phyloP scores from a whole-genome alignment of 2,113 vertebrate genomes.

The Apeltes quadracus region DNA sequence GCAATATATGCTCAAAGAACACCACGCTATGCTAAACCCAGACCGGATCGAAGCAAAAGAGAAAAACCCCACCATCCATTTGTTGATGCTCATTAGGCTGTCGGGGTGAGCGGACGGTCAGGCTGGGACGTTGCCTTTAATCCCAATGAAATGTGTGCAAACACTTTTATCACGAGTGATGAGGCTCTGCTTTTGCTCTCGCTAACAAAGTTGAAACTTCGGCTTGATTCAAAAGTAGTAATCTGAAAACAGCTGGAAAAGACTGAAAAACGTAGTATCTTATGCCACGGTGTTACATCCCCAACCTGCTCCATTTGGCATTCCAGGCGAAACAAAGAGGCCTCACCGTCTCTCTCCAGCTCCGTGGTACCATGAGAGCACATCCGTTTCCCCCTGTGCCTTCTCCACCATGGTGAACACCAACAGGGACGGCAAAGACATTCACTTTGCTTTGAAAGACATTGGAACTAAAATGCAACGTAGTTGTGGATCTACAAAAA shows the following conservation, averaged over 20 bases:
- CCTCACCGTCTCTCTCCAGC: constrained; percentile 19
- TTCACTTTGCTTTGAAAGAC: constrained; percentile 8
- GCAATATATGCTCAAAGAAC: not conserved
- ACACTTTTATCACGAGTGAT: not conserved
- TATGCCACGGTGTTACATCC: not conserved
- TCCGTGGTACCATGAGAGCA: constrained; percentile 37
- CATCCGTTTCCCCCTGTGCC: constrained; percentile 24
- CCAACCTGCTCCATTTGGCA: constrained; percentile 13
- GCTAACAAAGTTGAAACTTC: not conserved
- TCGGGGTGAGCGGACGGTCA: not conserved
- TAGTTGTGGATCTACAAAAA: not conserved
- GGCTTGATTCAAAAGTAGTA: not conserved
- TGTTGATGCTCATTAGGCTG: not conserved
- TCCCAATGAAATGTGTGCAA: not conserved
- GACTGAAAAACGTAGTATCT: not conserved
- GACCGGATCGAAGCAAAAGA: not conserved
- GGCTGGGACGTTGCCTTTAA: constrained; percentile 17
- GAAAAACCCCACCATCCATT: not conserved
- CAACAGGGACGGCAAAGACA: constrained; percentile 1
- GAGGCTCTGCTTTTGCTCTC: not conserved
- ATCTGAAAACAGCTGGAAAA: constrained; percentile 3
- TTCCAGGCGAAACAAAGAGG: constrained; percentile 9
- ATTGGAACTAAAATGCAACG: not conserved
- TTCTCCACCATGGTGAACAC: constrained; percentile 10
- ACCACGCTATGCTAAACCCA: not conserved